Evolutionary conservation across 2,888 invertebrate species (phyloP).

Genomic region (Nemoura dubitans): DNA sequence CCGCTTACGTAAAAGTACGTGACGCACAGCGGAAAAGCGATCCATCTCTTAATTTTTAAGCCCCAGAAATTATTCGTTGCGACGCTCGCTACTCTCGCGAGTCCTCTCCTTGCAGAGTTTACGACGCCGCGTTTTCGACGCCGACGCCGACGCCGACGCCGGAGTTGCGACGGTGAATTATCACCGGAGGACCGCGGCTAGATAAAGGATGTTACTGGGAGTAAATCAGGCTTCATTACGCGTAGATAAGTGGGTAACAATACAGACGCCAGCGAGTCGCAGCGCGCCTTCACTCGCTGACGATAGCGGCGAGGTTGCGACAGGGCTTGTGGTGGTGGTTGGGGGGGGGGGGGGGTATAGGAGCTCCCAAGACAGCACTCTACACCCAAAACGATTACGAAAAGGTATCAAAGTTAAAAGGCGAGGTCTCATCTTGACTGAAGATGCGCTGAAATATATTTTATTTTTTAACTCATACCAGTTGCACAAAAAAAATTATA

Average conservation of each 20-base stretch:
- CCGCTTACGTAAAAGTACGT: too few relatives aligned
- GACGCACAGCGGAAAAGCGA: not conserved
- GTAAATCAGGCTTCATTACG: conserved; percentile 5
- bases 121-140: not conserved
- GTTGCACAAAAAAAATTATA: too few relatives aligned
- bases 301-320: too few relatives aligned
- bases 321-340: too few relatives aligned
- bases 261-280: not conserved
- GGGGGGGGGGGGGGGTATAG: too few relatives aligned
- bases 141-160: not conserved
- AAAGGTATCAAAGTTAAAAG: too few relatives aligned
- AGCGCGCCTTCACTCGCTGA: too few relatives aligned
- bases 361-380: too few relatives aligned
- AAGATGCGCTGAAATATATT: too few relatives aligned
- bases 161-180: not conserved
- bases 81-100: not conserved
- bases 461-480: too few relatives aligned
- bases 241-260: not conserved
- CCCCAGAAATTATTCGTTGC: not conserved
- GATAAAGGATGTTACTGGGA: not conserved
- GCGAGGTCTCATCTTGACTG: too few relatives aligned
- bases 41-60: not conserved
- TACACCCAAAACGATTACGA: too few relatives aligned
- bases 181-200: not conserved
- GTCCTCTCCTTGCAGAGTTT: not conserved